Percentiles rank a stretch among this genome's conserved stretches.
Evolutionary conservation across 2,797 vertebrate genomes (phyloP).

Genomic region (Ataeniobius toweri): DNA sequence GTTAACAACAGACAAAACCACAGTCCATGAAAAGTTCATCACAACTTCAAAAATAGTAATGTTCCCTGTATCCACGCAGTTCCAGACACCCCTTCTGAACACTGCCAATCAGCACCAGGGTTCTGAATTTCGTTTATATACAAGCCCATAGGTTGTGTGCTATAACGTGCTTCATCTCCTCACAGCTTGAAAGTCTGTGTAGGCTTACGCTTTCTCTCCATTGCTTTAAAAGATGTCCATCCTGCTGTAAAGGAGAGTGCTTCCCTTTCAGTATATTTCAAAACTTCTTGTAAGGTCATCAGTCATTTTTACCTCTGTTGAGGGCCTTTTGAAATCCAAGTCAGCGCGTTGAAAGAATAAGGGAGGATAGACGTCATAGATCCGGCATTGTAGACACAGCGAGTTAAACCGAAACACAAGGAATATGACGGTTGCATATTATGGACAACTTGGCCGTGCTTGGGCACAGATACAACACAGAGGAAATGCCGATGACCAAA

Average conservation of each 20-base stretch:
- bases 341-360: conserved; percentile 17
- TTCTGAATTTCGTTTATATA: conserved; percentile 54
- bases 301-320: conserved; percentile 27
- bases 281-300: conserved; percentile 37
- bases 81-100: conserved; percentile 44
- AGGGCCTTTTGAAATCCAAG: conserved; percentile 23
- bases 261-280: conserved; percentile 42
- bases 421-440: conserved; percentile 64
- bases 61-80: conserved; percentile 55
- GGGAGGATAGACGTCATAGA: conserved; percentile 12
- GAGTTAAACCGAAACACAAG: conserved; percentile 34
- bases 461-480: conserved; percentile 32
- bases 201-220: conserved; percentile 44
- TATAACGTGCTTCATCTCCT: conserved; percentile 56
- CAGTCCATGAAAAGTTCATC: conserved; percentile 77
- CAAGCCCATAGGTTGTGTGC: conserved; percentile 70
- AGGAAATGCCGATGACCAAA: conserved; percentile 18
- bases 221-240: conserved; percentile 54
- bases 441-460: conserved; percentile 69
- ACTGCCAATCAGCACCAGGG: conserved; percentile 38
- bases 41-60: conserved; percentile 77
- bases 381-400: conserved; percentile 47
- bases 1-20: conserved; percentile 79
- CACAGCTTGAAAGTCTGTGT: conserved; percentile 50
- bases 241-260: conserved; percentile 47